Conservation (phyloP, 2,888 invertebrate species). For the Geotrupes spiniger region DNA sequence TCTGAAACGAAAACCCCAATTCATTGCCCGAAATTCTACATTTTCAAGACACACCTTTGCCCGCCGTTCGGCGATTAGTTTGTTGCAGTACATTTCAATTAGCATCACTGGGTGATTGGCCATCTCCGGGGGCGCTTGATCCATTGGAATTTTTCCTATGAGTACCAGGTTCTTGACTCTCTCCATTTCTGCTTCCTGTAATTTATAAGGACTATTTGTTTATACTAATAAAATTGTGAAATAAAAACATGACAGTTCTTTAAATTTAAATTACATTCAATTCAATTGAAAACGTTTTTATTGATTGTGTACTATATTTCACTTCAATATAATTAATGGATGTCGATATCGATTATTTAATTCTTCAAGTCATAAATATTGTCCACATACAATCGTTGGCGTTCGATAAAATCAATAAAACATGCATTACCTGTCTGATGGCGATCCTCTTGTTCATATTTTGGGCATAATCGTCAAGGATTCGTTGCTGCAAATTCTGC, state of each 20-base stretch:
- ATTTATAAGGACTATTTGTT: too few relatives aligned
- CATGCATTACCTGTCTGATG: constrained; percentile 60
- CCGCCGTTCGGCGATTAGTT: constrained; percentile 52
- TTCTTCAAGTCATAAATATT: too few relatives aligned
- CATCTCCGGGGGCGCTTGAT: constrained; percentile 65
- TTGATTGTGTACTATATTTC: too few relatives aligned
- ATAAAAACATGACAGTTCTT: constrained; percentile 23
- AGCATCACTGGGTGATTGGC: constrained; percentile 66
- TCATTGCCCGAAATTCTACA: too few relatives aligned
- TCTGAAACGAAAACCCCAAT: constrained; percentile 34
- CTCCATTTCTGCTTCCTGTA: constrained; percentile 63
- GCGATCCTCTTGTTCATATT: constrained; percentile 63
- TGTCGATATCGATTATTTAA: too few relatives aligned
- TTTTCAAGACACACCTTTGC: constrained; percentile 51
- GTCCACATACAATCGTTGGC: too few relatives aligned
- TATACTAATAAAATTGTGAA: too few relatives aligned
- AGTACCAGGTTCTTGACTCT: constrained; percentile 67
- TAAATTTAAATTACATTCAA: too few relatives aligned
- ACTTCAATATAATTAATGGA: too few relatives aligned
- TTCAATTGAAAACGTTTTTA: too few relatives aligned
- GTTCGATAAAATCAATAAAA: too few relatives aligned
- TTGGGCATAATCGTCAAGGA: constrained; percentile 63
- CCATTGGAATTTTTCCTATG: constrained; percentile 63
- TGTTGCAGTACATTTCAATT: constrained; percentile 56
- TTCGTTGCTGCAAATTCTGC: constrained; percentile 61